Conservation (phyloP, 2,888 invertebrate genomes). For the Plebejus melissa region DNA sequence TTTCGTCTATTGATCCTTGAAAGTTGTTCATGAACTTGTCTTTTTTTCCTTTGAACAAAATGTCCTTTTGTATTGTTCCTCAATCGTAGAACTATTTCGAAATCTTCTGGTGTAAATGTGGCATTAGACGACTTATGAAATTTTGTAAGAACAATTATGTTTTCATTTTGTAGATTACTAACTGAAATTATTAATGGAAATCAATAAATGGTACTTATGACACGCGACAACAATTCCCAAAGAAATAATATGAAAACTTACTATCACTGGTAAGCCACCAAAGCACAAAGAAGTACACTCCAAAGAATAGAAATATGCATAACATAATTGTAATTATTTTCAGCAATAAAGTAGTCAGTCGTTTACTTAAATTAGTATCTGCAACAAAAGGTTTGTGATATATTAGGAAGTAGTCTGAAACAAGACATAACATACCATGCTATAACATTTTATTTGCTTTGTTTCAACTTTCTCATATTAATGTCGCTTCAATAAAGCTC, state of each 20-base stretch:
- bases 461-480: not conserved
- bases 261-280: constrained; percentile 32
- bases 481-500: not conserved
- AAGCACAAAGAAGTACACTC: constrained; percentile 33
- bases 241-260: constrained; percentile 23
- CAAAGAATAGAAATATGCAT: constrained; percentile 23
- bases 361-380: constrained; percentile 10
- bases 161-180: constrained; percentile 47
- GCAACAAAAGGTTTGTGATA: not conserved
- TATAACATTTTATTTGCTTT: not conserved
- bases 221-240: too few species aligned
- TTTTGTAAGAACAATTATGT: constrained; percentile 55
- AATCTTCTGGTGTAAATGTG: constrained; percentile 45
- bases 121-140: constrained; percentile 49
- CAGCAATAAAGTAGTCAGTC: not conserved
- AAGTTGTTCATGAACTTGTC: constrained; percentile 38
- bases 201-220: not conserved
- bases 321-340: constrained; percentile 13
- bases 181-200: constrained; percentile 11
- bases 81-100: constrained; percentile 48
- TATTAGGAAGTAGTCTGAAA: not conserved
- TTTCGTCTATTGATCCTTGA: constrained; percentile 30
- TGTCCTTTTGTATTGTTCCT: constrained; percentile 47
- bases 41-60: constrained; percentile 45
- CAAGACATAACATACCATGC: not conserved